phyloP scores from a whole-genome alignment of 2,113 vertebrate genomes.

The Chrysochloris asiatica region DNA sequence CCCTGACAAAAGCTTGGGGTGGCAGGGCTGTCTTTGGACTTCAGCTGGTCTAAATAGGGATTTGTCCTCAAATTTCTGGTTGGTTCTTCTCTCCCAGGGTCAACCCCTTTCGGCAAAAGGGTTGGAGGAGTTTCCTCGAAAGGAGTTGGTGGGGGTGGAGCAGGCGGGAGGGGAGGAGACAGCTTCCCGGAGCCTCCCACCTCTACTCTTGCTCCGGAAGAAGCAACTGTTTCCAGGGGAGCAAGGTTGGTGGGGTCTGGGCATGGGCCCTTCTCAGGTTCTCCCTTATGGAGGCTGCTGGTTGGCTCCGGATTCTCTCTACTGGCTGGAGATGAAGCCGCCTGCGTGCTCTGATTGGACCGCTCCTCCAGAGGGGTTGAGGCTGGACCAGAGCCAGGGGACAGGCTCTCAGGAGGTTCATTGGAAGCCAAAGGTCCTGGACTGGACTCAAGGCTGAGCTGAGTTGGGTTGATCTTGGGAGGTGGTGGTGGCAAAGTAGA shows the following conservation, averaged over 20 bases:
- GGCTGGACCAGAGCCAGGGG: background rate
- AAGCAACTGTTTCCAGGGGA: constrained; percentile 27
- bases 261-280: constrained; percentile 31
- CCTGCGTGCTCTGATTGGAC: constrained; percentile 58
- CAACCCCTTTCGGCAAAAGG: constrained; percentile 2
- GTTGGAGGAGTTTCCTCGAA: constrained; percentile 65
- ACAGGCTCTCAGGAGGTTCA: constrained; percentile 34
- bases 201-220: background rate
- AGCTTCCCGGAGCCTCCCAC: constrained; percentile 45
- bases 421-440: constrained; percentile 1
- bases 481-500: constrained; percentile 57
- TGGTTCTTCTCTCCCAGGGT: constrained; percentile 52
- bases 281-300: background rate
- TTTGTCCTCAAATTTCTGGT: constrained; percentile 53
- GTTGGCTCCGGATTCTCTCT: constrained; percentile 1
- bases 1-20: background rate
- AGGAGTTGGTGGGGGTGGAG: constrained; percentile 45
- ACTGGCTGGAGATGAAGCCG: background rate
- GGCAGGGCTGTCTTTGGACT: constrained; percentile 48
- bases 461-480: background rate
- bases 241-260: constrained; percentile 36
- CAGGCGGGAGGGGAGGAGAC: constrained; percentile 58
- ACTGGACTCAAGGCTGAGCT: background rate
- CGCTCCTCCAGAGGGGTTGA: constrained; percentile 14
- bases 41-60: constrained; percentile 20